phyloP scores from a whole-genome alignment of 2,888 invertebrate species.

The Pterostichus niger region DNA sequence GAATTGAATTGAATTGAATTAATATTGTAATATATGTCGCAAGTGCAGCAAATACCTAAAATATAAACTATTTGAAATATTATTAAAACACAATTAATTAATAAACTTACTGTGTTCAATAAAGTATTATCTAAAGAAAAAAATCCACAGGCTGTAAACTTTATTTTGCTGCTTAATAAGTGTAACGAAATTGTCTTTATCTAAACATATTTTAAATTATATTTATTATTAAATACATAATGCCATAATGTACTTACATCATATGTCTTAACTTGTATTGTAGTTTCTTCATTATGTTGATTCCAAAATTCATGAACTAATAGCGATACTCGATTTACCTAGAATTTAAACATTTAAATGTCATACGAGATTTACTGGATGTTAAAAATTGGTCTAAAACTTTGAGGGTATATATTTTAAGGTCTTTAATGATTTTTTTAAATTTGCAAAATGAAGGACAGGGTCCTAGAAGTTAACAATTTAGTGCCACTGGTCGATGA shows the following conservation, averaged over 20 bases:
- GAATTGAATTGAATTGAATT: slow-evolving; percentile 50
- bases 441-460: too few species aligned
- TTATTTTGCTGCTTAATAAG: not conserved
- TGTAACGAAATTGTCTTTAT: slow-evolving; percentile 1
- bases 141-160: not conserved
- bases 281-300: not conserved
- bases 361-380: too few species aligned
- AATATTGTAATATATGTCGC: slow-evolving; percentile 29
- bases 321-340: not conserved
- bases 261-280: too few species aligned
- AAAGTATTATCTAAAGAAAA: slow-evolving; percentile 33
- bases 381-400: too few species aligned
- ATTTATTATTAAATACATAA: too few species aligned
- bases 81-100: too few species aligned
- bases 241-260: too few species aligned
- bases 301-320: slow-evolving; percentile 30
- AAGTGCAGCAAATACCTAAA: slow-evolving; percentile 15
- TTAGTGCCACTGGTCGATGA: too few species aligned
- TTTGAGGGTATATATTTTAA: too few species aligned
- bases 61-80: not conserved
- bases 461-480: too few species aligned
- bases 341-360: not conserved
- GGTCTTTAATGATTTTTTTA: too few species aligned
- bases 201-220: not conserved
- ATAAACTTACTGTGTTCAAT: not conserved